These are phyloP conservation scores for Panurus biarmicus DNA, from an alignment of 2,113 vertebrate species.

Conservation along the genomic window DNA sequence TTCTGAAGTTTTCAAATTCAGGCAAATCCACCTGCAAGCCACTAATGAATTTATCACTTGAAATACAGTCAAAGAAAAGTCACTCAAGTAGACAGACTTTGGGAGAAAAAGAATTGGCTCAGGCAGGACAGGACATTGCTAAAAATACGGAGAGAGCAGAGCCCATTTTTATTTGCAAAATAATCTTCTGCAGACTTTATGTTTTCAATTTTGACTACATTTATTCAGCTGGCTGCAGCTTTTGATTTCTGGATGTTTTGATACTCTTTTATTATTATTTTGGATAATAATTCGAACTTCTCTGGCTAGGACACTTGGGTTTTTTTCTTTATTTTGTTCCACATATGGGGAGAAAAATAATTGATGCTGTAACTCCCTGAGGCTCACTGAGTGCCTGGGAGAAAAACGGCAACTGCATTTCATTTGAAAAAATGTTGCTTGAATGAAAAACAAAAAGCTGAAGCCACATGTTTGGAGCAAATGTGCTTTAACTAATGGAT, in stretches of 20 bases:
- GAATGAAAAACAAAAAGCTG: constrained; percentile 42
- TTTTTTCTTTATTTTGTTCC: neutral
- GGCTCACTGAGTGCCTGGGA: constrained; percentile 1
- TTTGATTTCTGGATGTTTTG: constrained; percentile 54
- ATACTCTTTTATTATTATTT: constrained; percentile 41
- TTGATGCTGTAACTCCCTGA: constrained; percentile 33
- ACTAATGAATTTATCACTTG: constrained; percentile 1
- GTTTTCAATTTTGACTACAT: constrained; percentile 30
- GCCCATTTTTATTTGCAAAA: neutral
- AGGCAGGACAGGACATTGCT: neutral
- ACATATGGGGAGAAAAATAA: constrained; percentile 21
- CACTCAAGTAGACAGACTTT: neutral
- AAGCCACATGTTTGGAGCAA: constrained; percentile 60
- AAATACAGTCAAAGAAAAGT: neutral
- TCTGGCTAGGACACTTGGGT: neutral
- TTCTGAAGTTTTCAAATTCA: neutral
- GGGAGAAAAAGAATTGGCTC: neutral
- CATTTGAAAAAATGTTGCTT: constrained; percentile 33
- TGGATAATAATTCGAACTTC: constrained; percentile 10
- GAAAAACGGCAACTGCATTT: neutral
- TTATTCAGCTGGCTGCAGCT: constrained; percentile 28
- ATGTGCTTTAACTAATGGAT: constrained; percentile 65
- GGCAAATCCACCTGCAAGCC: constrained; percentile 3
- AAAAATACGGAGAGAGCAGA: neutral
- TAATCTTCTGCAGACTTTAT: constrained; percentile 2